Percentiles rank a stretch among this genome's conserved stretches.
These are phyloP conservation scores for Labeo calbasu DNA, from an alignment of 2,797 vertebrate genomes.

Conservation along the genomic window DNA sequence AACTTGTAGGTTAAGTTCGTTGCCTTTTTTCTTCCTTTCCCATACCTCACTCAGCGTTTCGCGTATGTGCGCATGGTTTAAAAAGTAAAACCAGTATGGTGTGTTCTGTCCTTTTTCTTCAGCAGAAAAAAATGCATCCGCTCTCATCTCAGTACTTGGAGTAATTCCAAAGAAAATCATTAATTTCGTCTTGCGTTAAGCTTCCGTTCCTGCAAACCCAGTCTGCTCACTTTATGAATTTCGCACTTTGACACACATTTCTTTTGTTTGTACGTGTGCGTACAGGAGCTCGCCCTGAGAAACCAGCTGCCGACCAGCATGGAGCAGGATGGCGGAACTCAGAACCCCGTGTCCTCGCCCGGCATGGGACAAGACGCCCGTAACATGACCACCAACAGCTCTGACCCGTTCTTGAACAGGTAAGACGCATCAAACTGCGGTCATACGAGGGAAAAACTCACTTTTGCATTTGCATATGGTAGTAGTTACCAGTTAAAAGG, in stretches of 20 bases:
- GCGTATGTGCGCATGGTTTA: slow-evolving; percentile 8
- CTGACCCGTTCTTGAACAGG: slow-evolving; percentile 99
- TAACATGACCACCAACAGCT: slow-evolving; percentile 98
- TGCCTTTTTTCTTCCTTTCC: slow-evolving; percentile 56
- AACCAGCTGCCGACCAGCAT: slow-evolving; percentile 93
- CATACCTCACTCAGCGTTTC: neutral
- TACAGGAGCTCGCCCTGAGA: slow-evolving; percentile 92
- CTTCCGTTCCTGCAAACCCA: slow-evolving; percentile 6
- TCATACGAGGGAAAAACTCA: neutral
- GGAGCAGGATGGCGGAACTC: slow-evolving; percentile 92
- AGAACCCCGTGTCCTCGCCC: slow-evolving; percentile 92
- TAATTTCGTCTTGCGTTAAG: neutral
- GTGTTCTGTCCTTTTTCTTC: slow-evolving; percentile 41
- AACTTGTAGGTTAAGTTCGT: slow-evolving; percentile 45
- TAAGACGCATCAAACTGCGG: slow-evolving; percentile 64
- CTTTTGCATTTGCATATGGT: neutral
- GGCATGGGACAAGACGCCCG: slow-evolving; percentile 94
- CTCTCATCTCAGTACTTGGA: slow-evolving; percentile 11
- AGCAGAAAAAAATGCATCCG: neutral
- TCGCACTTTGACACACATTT: neutral
- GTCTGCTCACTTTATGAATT: slow-evolving; percentile 13
- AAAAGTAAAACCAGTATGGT: slow-evolving; percentile 51
- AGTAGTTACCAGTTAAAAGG: neutral
- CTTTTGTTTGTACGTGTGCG: slow-evolving; percentile 16
- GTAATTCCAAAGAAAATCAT: slow-evolving; percentile 6